Percentiles rank a stretch among this genome's conserved stretches.
Evolutionary conservation across 2,113 vertebrate genomes (phyloP).

Genomic region (Genyomyrus donnyi): DNA sequence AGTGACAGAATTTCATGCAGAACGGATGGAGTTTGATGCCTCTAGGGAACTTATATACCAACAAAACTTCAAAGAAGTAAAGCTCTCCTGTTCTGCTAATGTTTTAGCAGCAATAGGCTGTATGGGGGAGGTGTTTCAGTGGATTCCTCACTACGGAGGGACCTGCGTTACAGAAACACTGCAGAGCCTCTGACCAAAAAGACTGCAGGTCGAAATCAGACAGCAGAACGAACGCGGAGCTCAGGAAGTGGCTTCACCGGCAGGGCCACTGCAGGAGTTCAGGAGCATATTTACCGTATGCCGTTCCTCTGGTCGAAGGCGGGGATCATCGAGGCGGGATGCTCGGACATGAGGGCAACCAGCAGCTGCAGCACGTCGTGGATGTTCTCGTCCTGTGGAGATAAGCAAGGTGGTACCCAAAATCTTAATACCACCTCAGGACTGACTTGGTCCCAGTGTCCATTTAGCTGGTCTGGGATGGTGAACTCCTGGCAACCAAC

Average conservation of each 20-base stretch:
- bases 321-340: slow-evolving; percentile 98
- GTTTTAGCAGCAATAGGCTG: not conserved
- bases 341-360: slow-evolving; percentile 97
- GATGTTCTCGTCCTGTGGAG: slow-evolving; percentile 92
- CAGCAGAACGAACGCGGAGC: not conserved
- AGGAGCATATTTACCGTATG: slow-evolving; percentile 75
- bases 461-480: not conserved
- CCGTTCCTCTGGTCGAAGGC: slow-evolving; percentile 98
- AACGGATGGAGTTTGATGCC: not conserved
- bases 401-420: not conserved
- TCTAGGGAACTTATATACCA: not conserved
- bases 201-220: not conserved
- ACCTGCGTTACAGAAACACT: not conserved
- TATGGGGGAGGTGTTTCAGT: not conserved
- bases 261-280: not conserved
- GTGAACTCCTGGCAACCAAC: not conserved
- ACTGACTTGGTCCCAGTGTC: not conserved
- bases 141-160: not conserved
- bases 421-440: not conserved
- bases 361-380: slow-evolving; percentile 94
- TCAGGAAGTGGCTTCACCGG: not conserved
- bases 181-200: not conserved
- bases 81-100: not conserved
- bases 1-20: not conserved
- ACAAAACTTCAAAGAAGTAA: not conserved